Evolutionary conservation across 2,113 vertebrate genomes (phyloP).

Genomic region (Pungitius pungitius): DNA sequence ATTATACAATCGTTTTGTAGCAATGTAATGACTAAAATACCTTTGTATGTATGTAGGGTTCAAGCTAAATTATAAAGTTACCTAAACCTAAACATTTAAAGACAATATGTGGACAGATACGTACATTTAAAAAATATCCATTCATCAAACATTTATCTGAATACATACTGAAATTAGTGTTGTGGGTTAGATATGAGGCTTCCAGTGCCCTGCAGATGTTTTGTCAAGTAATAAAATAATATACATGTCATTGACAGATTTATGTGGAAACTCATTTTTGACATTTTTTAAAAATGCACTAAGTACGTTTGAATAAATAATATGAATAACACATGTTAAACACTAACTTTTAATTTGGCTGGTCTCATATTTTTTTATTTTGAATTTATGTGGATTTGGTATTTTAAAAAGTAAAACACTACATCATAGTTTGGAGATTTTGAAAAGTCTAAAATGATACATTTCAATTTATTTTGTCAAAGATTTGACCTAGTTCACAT

Average conservation of each 20-base stretch:
- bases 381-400: no score
- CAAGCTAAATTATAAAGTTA: neutral
- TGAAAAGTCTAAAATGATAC: neutral
- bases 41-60: neutral
- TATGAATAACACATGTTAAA: neutral
- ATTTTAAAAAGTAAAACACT: neutral
- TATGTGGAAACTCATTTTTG: neutral
- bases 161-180: neutral
- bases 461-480: neutral
- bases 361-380: neutral
- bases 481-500: neutral
- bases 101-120: neutral
- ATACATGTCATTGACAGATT: neutral
- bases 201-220: conserved; percentile 8
- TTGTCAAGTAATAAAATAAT: neutral
- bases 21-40: neutral
- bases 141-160: neutral
- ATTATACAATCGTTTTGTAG: neutral
- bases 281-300: neutral
- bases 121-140: neutral
- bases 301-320: neutral
- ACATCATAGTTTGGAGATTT: neutral
- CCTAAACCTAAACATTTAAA: neutral
- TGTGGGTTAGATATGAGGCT: neutral
- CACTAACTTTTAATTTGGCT: no score